A percentile compares a stretch with the other conserved stretches of the same genome.
phyloP scores from a whole-genome alignment of 2,113 vertebrate genomes.

The Galeopterus variegatus region DNA sequence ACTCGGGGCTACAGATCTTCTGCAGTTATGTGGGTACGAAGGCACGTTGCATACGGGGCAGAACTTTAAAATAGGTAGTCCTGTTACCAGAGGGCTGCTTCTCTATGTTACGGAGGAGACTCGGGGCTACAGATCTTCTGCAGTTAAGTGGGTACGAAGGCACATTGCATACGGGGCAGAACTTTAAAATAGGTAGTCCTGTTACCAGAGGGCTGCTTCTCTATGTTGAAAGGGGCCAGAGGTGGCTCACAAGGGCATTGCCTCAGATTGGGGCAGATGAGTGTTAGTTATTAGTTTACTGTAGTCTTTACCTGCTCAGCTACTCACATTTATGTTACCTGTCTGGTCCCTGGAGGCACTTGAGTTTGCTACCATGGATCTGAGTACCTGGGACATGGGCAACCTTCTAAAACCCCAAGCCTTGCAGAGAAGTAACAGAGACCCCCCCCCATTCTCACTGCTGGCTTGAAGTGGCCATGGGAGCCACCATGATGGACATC shows the following conservation, averaged over 20 bases:
- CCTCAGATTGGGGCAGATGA: not conserved
- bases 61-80: rapidly evolving
- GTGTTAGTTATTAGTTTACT: not conserved
- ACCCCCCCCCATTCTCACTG: too few relatives aligned
- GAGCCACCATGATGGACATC: rapidly evolving
- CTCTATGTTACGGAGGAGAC: rapidly evolving
- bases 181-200: rapidly evolving
- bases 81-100: not conserved
- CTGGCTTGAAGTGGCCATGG: not conserved
- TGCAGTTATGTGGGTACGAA: rapidly evolving
- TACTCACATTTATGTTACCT: not conserved
- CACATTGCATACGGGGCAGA: not conserved
- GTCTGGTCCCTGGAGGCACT: not conserved
- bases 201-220: not conserved
- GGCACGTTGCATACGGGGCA: not conserved
- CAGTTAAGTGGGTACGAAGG: rapidly evolving
- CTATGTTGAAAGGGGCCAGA: too few relatives aligned
- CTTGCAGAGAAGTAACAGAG: not conserved
- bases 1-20: not conserved
- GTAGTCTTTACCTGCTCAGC: not conserved
- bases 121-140: not conserved
- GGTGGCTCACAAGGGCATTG: rapidly evolving
- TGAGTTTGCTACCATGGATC: not conserved
- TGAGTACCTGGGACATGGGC: not conserved
- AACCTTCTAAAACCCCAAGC: not conserved